phyloP scores from a whole-genome alignment of 2,888 invertebrate species.

The Nezara viridula region DNA sequence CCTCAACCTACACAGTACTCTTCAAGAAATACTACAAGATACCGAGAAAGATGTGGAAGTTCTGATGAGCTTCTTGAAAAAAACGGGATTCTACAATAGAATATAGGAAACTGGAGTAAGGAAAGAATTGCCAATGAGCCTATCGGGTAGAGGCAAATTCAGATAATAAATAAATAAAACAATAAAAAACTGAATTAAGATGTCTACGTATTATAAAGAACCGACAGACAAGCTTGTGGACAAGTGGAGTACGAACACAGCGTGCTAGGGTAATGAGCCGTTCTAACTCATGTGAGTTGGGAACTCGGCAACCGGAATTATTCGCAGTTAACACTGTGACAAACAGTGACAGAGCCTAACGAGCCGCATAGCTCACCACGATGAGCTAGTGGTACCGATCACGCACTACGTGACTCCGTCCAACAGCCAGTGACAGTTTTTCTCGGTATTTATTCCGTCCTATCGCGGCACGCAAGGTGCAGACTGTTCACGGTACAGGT shows the following conservation, averaged over 20 bases:
- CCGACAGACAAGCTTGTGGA: not conserved
- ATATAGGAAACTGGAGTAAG: too few relatives aligned
- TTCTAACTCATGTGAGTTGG: slow-evolving; percentile 9
- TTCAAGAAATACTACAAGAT: too few relatives aligned
- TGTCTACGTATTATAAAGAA: not conserved
- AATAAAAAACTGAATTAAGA: too few relatives aligned
- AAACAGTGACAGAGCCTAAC: slow-evolving; percentile 23
- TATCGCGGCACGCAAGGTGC: slow-evolving; percentile 28
- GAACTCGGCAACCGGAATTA: slow-evolving; percentile 12
- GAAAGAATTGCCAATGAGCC: too few relatives aligned
- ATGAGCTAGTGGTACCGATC: slow-evolving; percentile 39
- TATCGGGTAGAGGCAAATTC: too few relatives aligned
- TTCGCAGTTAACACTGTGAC: not conserved
- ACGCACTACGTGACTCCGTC: slow-evolving; percentile 45
- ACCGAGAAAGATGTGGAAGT: too few relatives aligned
- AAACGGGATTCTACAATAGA: too few relatives aligned
- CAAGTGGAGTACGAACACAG: not conserved
- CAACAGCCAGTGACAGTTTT: slow-evolving; percentile 13
- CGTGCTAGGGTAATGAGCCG: not conserved
- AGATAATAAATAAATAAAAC: too few relatives aligned
- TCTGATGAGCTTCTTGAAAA: too few relatives aligned
- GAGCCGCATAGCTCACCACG: slow-evolving; percentile 32
- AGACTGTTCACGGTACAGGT: slow-evolving; percentile 15
- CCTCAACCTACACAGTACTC: too few relatives aligned
- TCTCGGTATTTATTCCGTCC: slow-evolving; percentile 29